phyloP scores from a whole-genome alignment of 2,113 vertebrate genomes.

The Pteropus alecto region DNA sequence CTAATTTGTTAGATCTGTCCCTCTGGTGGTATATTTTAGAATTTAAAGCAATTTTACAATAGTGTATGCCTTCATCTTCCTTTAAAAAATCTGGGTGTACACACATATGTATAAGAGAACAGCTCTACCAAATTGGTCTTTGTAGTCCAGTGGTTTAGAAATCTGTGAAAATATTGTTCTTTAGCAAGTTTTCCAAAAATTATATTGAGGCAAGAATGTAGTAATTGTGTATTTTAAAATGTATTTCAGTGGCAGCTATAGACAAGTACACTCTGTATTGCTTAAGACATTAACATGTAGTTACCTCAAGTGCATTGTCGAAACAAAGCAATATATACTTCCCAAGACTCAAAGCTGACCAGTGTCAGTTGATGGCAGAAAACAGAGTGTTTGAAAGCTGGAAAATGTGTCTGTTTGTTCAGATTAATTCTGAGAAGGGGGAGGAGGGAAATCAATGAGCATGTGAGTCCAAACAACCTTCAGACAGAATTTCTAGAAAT shows the following conservation, averaged over 20 bases:
- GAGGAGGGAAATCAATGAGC: neutral
- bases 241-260: slow-evolving; percentile 47
- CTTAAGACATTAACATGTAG: slow-evolving; percentile 55
- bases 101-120: neutral
- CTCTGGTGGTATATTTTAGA: slow-evolving; percentile 22
- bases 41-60: slow-evolving; percentile 22
- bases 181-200: slow-evolving; percentile 54
- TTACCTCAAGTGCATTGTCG: slow-evolving; percentile 52
- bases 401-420: neutral
- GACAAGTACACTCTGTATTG: slow-evolving; percentile 52
- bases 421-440: neutral
- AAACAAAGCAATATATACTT: slow-evolving; percentile 63
- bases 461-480: neutral
- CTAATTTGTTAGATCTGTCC: neutral
- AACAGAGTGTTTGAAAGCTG: slow-evolving; percentile 14
- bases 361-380: neutral
- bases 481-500: slow-evolving; percentile 37
- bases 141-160: slow-evolving; percentile 46
- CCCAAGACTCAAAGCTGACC: slow-evolving; percentile 52
- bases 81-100: neutral
- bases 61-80: neutral
- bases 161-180: slow-evolving; percentile 33
- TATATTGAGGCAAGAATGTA: slow-evolving; percentile 52
- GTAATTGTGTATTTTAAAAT: slow-evolving; percentile 46
- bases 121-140: neutral